phyloP scores from a whole-genome alignment of 2,113 vertebrate genomes.

The Nymphicus hollandicus region DNA sequence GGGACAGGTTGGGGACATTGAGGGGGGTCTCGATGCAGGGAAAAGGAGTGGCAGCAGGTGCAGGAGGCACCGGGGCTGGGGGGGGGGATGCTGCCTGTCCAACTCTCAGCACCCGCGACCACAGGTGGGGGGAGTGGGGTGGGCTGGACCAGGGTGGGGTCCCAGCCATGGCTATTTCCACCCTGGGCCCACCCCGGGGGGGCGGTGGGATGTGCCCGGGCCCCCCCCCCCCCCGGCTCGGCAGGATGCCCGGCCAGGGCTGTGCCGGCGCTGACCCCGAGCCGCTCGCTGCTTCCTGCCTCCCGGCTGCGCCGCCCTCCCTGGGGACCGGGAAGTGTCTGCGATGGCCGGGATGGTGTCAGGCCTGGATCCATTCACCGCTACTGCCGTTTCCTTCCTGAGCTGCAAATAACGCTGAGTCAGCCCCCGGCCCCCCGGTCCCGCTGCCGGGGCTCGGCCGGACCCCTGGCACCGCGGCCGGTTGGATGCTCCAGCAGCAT shows the following conservation, averaged over 20 bases:
- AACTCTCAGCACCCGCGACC: accelerated
- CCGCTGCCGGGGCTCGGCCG: neutral
- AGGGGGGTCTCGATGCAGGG: neutral
- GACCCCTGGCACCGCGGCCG: neutral
- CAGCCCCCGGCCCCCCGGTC: neutral
- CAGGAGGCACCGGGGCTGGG: neutral
- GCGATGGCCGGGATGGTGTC: neutral
- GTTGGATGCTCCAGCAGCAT: neutral
- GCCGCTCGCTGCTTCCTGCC: neutral
- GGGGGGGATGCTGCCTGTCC: accelerated
- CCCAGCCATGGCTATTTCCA: accelerated
- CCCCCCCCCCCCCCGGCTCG: neutral
- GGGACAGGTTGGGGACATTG: neutral
- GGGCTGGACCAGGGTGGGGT: accelerated
- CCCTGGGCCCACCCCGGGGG: accelerated
- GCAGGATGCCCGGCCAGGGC: neutral
- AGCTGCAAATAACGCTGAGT: slow-evolving; percentile 41
- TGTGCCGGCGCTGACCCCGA: neutral
- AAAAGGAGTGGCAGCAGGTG: neutral
- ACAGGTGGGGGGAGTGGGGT: too few relatives aligned
- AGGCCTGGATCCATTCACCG: neutral
- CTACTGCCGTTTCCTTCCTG: slow-evolving; percentile 52
- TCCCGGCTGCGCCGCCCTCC: neutral
- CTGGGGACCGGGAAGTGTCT: neutral
- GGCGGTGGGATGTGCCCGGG: neutral